Conservation (phyloP, 2,113 vertebrate species). For the Odontophorus gujanensis region DNA sequence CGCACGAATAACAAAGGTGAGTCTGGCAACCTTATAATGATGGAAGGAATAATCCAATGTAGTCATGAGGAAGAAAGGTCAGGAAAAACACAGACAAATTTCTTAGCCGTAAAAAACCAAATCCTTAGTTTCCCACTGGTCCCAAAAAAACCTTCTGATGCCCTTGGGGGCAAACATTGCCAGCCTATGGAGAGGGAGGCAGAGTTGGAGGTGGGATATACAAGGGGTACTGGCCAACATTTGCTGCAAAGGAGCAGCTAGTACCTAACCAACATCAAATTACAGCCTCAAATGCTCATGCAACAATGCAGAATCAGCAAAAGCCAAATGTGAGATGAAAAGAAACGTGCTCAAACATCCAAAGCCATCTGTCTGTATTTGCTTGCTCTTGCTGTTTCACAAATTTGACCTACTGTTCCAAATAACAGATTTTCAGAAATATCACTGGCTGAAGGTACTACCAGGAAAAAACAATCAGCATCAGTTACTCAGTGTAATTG, state of each 20-base stretch:
- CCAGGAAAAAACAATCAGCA: slow-evolving; percentile 3
- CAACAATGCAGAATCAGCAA: not conserved
- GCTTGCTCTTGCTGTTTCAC: slow-evolving; percentile 24
- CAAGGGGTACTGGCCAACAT: not conserved
- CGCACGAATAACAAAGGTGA: not conserved
- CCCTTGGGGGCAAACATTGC: not conserved
- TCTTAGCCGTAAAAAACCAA: not conserved
- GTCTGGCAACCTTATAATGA: not conserved
- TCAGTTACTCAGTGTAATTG: slow-evolving; percentile 10
- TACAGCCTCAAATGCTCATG: not conserved
- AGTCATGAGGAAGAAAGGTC: not conserved
- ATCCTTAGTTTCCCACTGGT: rapidly evolving
- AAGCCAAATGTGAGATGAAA: slow-evolving; percentile 56
- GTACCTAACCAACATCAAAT: not conserved
- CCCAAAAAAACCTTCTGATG: not conserved
- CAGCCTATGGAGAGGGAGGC: not conserved
- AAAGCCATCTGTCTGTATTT: slow-evolving; percentile 58
- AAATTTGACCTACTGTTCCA: slow-evolving; percentile 69
- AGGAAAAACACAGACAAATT: not conserved
- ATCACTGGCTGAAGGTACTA: slow-evolving; percentile 48
- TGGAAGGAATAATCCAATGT: not conserved
- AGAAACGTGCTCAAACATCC: slow-evolving; percentile 25
- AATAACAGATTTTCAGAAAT: slow-evolving; percentile 61
- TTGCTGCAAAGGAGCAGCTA: slow-evolving; percentile 19
- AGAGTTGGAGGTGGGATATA: not conserved